A percentile compares a stretch with the other conserved stretches of the same genome.
Conservation (phyloP, 2,797 vertebrate species). For the Jordanella pulchra region DNA sequence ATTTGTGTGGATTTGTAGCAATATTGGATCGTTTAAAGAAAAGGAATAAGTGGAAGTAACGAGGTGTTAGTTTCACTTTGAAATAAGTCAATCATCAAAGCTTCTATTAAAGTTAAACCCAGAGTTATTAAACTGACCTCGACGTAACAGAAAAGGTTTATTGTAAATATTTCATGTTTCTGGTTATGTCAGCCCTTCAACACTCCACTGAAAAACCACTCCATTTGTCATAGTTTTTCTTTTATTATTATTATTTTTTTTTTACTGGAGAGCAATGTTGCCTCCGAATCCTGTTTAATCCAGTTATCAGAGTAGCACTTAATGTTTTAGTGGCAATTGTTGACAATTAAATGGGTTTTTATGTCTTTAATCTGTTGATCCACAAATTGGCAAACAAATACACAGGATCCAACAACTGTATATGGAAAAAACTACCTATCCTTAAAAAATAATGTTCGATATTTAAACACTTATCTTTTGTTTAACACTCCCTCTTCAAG, state of each 20-base stretch:
- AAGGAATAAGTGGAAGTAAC: conserved; percentile 18
- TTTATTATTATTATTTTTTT: conserved; percentile 2
- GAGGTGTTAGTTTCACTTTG: conserved; percentile 7
- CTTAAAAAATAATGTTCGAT: conserved; percentile 51
- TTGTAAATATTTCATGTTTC: conserved; percentile 64
- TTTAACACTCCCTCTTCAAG: conserved; percentile 77
- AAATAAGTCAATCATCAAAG: conserved; percentile 24
- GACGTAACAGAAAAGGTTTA: conserved; percentile 36
- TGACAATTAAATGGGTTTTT: conserved; percentile 47
- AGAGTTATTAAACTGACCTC: conserved; percentile 19
- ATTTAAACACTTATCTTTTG: conserved; percentile 45
- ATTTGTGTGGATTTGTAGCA: conserved; percentile 34
- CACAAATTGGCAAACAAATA: conserved; percentile 45
- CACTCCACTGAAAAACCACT: conserved; percentile 36
- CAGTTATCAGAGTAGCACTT: conserved; percentile 59
- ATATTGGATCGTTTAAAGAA: conserved; percentile 27
- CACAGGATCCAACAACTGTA: conserved; percentile 82
- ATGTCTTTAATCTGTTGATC: conserved; percentile 37
- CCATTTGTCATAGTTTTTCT: neutral
- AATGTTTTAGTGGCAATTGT: conserved; percentile 56
- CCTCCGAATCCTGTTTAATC: conserved; percentile 55
- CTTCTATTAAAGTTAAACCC: conserved; percentile 27
- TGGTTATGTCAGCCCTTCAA: conserved; percentile 37
- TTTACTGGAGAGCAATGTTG: conserved; percentile 17
- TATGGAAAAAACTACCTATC: conserved; percentile 82